These are phyloP conservation scores for Ceratosolen solmsi DNA, from an alignment of 1,140 invertebrate species.

Conservation along the genomic window DNA sequence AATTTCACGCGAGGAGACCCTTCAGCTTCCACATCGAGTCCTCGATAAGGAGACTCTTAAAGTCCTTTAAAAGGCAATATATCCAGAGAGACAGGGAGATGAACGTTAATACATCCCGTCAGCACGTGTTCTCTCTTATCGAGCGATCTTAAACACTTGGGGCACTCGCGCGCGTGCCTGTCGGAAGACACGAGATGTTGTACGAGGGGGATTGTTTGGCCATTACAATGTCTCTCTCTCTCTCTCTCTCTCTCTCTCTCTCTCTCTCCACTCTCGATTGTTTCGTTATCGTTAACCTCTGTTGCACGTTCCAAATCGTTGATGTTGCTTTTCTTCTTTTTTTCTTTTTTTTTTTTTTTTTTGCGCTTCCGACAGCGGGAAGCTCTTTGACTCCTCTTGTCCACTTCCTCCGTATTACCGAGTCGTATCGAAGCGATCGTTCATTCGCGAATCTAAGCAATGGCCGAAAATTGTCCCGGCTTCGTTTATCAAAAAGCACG, in stretches of 20 bases:
- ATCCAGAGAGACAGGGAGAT: conserved; percentile 53
- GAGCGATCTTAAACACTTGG: conserved; percentile 69
- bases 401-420: too few species aligned
- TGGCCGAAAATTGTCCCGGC: too few species aligned
- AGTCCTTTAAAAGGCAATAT: conserved; percentile 70
- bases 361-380: too few species aligned
- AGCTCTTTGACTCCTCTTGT: too few species aligned
- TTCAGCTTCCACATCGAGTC: conserved; percentile 48
- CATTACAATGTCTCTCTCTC: background rate
- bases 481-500: too few species aligned
- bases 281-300: background rate
- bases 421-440: too few species aligned
- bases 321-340: too few species aligned
- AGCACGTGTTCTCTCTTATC: conserved; percentile 69
- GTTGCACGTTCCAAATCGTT: background rate
- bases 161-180: conserved; percentile 55
- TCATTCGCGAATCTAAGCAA: too few species aligned
- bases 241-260: background rate
- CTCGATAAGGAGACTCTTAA: conserved; percentile 67
- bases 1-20: conserved; percentile 45
- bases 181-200: conserved; percentile 22
- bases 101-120: conserved; percentile 60
- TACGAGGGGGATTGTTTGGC: background rate
- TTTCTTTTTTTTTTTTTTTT: too few species aligned
- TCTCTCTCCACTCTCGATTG: background rate